Percentiles rank a stretch among this genome's conserved stretches.
Evolutionary conservation across 1,140 invertebrate genomes (phyloP).

Genomic region (Brachionus rotundiformis): DNA sequence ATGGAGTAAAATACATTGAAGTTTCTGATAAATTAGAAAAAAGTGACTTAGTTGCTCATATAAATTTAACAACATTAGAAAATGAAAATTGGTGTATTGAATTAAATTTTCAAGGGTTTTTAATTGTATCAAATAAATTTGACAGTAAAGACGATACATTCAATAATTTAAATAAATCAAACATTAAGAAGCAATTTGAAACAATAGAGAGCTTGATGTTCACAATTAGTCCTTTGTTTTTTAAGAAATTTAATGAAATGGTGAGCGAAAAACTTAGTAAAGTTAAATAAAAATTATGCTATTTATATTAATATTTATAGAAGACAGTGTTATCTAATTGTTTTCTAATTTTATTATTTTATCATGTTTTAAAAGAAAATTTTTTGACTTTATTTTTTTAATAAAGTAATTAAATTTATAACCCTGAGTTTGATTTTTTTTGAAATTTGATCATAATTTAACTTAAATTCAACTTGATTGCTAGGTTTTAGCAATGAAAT

Average conservation of each 20-base stretch:
- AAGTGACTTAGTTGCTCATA: not conserved
- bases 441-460: not conserved
- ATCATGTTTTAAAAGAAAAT: too few relatives aligned
- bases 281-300: not conserved
- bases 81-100: conserved; percentile 32
- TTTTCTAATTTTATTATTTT: too few relatives aligned
- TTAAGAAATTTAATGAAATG: conserved; percentile 30
- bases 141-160: not conserved
- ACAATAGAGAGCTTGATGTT: conserved; percentile 35
- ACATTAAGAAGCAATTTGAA: not conserved
- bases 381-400: too few relatives aligned
- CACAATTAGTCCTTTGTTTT: conserved; percentile 21
- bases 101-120: not conserved
- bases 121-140: conserved; percentile 25
- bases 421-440: too few relatives aligned
- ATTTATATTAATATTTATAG: too few relatives aligned
- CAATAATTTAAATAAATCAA: not conserved
- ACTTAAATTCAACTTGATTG: not conserved
- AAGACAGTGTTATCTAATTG: too few relatives aligned
- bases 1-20: not conserved
- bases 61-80: conserved; percentile 31
- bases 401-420: not conserved
- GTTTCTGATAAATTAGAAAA: conserved; percentile 5
- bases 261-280: conserved; percentile 9
- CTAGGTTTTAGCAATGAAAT: not conserved